Evolutionary conservation across 2,888 invertebrate genomes (phyloP), one percentile per base, ranked within the genome.

Genomic region (Scaptomyza caliginosa): DNA sequence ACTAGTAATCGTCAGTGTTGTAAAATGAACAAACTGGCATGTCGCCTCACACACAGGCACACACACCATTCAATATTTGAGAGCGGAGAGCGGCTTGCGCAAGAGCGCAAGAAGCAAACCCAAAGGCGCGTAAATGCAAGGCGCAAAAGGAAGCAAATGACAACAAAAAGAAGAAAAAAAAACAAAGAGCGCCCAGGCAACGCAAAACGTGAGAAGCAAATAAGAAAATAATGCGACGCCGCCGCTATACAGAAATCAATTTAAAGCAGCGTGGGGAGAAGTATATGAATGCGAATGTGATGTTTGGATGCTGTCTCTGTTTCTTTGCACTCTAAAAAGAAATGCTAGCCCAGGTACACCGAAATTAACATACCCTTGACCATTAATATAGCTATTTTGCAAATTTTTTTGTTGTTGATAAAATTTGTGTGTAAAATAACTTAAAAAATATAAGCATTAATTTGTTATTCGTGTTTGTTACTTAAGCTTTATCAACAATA

Each of bases 121-220:
- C 57, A 82, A 84, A 79, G 79, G 73, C 79, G 83, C 86, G 79
- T 77, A 85, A 82, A 81, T 81, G 86, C 86, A 81, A 72, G 86
- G 77, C 81, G 74, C 67, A 81, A 84, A 84, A 84, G 86, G 75
- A 86, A 60, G 67, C 77, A 67, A 81, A 80, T 70, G 74, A 86
- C 75, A 86, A 86, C 81, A 82, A 85, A 82, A 74, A 76, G 72
- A 80, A 72, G n/a, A n/a, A 70, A 72, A 82, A 73, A 70, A 28
- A 28, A 45, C 70, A 82, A 82, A 77, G 72, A 81, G 71, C 65
- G 70, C 70, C 60, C 28, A 75, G 60, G 64, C 72, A 73, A 65
- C 66, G 80, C 66, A 75, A 85, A 85, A 86, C 81, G 75, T 67
- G 73, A 68, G 75, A 71, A 76, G 81, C 86, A 84, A 82, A 80